Evolutionary conservation across 2,888 invertebrate genomes (phyloP).

Genomic region (Orchestes rusci): DNA sequence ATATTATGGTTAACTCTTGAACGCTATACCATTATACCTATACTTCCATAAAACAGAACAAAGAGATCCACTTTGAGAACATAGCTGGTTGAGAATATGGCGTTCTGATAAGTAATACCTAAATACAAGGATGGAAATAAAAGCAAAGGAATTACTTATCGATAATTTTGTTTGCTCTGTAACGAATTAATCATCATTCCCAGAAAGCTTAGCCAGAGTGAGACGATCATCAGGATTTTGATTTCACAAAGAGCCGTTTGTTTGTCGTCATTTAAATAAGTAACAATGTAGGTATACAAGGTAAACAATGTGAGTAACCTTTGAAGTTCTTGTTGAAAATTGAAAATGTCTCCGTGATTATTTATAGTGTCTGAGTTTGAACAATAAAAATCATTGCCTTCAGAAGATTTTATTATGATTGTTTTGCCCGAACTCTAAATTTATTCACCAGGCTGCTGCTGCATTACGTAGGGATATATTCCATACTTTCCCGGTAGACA

Average conservation of each 20-base stretch:
- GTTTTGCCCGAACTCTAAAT: too few species aligned
- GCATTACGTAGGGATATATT: too few species aligned
- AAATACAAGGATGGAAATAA: constrained; percentile 20
- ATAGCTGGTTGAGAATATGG: constrained; percentile 3
- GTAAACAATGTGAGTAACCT: too few species aligned
- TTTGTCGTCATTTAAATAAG: neutral
- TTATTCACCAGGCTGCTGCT: too few species aligned
- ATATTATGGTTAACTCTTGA: too few species aligned
- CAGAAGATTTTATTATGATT: too few species aligned
- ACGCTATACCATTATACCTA: neutral
- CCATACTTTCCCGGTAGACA: too few species aligned
- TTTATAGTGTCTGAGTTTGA: too few species aligned
- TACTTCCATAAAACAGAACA: neutral
- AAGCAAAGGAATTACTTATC: constrained; percentile 21
- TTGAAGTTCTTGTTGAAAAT: too few species aligned
- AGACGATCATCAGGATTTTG: neutral
- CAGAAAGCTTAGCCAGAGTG: constrained; percentile 3
- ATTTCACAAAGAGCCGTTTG: neutral
- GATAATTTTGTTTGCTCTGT: constrained; percentile 22
- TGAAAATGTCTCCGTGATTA: too few species aligned
- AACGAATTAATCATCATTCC: constrained; percentile 23
- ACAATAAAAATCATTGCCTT: too few species aligned
- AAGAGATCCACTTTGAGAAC: constrained; percentile 5
- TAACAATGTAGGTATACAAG: too few species aligned
- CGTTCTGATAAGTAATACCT: constrained; percentile 4